These are phyloP conservation scores for Philhelius pedissequus DNA, from an alignment of 2,888 invertebrate species.

Conservation along the genomic window DNA sequence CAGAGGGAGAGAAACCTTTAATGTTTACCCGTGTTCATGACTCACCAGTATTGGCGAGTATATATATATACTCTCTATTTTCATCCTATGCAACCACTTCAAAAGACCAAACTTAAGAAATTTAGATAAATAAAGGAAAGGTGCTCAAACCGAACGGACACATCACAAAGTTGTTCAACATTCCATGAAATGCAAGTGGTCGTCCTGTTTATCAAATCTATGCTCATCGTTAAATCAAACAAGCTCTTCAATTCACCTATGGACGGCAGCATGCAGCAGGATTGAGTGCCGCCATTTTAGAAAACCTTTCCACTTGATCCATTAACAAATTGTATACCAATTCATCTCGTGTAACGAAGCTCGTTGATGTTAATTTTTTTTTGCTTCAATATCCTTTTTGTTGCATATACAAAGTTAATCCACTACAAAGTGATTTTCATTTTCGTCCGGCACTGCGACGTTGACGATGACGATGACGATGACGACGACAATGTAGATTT, in stretches of 20 bases:
- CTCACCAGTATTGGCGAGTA: not conserved
- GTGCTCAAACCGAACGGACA: slow-evolving; percentile 23
- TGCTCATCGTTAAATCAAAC: slow-evolving; percentile 38
- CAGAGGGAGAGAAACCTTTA: not conserved
- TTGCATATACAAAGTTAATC: slow-evolving; percentile 49
- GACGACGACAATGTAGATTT: not conserved
- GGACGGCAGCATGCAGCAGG: not conserved
- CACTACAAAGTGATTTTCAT: slow-evolving; percentile 66
- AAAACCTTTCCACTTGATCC: slow-evolving; percentile 56
- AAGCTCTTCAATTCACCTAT: slow-evolving; percentile 29
- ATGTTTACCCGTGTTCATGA: not conserved
- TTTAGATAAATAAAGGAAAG: too few species aligned
- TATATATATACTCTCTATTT: too few species aligned
- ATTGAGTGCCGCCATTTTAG: slow-evolving; percentile 40
- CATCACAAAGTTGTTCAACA: slow-evolving; percentile 50
- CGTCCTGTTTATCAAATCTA: slow-evolving; percentile 13
- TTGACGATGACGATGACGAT: not conserved
- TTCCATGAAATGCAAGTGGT: not conserved
- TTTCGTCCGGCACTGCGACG: slow-evolving; percentile 36
- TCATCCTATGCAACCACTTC: not conserved
- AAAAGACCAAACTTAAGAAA: not conserved
- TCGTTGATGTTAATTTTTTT: not conserved
- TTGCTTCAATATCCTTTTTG: not conserved
- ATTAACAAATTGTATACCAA: slow-evolving; percentile 64
- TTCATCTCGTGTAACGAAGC: slow-evolving; percentile 52